Evolutionary conservation across 2,113 vertebrate genomes (phyloP).

Genomic region (Hyperopisus bebe): DNA sequence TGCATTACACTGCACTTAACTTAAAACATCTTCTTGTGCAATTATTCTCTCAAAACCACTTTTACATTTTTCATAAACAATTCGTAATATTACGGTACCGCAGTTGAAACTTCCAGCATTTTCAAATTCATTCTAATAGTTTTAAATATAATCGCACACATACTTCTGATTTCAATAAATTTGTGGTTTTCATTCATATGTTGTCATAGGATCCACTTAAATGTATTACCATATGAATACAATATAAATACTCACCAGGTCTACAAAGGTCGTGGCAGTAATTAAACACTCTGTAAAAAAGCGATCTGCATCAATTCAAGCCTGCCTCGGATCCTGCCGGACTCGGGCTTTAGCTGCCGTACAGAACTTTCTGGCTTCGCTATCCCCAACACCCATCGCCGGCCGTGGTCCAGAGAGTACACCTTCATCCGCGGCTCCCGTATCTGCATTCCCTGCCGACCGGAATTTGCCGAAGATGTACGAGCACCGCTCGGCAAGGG

Average conservation of each 20-base stretch:
- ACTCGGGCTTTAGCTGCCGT: not conserved
- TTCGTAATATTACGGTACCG: not conserved
- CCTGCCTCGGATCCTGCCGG: not conserved
- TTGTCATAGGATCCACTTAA: not conserved
- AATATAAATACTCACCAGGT: conserved; percentile 12
- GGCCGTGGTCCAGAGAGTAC: not conserved
- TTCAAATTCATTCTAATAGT: not conserved
- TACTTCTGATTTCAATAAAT: not conserved
- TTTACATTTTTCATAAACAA: not conserved
- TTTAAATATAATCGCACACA: not conserved
- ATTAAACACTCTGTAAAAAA: not conserved
- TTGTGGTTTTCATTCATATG: not conserved
- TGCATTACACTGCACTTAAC: not conserved
- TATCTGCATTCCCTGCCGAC: not conserved
- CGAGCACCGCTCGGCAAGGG: not conserved
- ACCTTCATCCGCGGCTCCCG: not conserved
- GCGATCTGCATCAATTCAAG: not conserved
- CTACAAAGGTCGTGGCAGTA: not conserved
- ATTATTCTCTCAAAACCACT: not conserved
- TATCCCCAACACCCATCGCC: not conserved
- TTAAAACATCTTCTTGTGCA: not conserved
- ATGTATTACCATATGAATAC: not conserved
- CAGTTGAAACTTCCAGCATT: not conserved
- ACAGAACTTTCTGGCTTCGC: not conserved
- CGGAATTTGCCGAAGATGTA: not conserved